Percentiles rank a stretch among this genome's conserved stretches.
Conservation (phyloP, 2,113 vertebrate species). For the Ptilorrhoa leucosticta region DNA sequence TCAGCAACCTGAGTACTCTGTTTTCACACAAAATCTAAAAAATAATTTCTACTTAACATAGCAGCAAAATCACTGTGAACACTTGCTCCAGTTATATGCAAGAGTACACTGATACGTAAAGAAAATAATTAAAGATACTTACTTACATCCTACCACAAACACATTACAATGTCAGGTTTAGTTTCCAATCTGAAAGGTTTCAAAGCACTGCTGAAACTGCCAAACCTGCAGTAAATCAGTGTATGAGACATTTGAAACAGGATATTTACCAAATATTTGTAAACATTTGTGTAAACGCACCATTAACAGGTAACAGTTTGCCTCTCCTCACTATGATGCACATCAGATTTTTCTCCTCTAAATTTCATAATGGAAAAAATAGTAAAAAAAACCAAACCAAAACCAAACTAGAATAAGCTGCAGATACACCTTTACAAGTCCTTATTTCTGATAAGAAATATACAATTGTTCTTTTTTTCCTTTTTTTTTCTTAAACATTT, state of each 20-base stretch:
- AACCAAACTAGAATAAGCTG: neutral
- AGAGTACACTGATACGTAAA: neutral
- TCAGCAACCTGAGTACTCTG: neutral
- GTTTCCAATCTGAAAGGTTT: neutral
- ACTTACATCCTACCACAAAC: neutral
- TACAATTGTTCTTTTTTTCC: neutral
- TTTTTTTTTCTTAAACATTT: neutral
- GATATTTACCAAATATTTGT: neutral
- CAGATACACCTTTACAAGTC: neutral
- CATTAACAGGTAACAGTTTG: neutral
- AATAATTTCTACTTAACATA: neutral
- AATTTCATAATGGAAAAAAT: neutral
- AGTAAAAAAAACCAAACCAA: neutral
- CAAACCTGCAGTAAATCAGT: neutral
- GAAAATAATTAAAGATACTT: neutral
- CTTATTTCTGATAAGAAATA: neutral
- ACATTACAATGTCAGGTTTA: neutral
- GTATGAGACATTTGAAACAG: neutral
- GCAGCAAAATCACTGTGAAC: neutral
- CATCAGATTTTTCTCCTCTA: neutral
- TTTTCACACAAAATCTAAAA: neutral
- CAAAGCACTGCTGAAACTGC: neutral
- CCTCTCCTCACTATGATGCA: neutral
- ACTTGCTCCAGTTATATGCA: neutral
- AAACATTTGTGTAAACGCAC: neutral